Evolutionary conservation across 2,797 vertebrate species (phyloP).

Genomic region (Sebastolobus alascanus): DNA sequence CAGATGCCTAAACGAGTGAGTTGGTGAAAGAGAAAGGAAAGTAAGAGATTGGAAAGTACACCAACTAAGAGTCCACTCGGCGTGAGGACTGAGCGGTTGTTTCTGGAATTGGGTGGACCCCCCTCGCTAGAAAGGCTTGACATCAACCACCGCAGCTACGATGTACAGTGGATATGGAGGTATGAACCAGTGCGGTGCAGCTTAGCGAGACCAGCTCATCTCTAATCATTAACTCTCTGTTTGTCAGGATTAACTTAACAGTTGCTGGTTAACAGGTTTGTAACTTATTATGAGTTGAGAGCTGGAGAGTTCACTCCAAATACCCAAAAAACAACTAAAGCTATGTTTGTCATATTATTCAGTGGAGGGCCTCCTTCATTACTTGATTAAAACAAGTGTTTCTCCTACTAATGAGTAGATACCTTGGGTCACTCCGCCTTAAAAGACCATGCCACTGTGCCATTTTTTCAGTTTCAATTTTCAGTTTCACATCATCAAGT

Average conservation of each 20-base stretch:
- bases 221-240: conserved; percentile 55
- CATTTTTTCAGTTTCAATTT: too few species aligned
- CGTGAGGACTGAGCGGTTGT: not conserved
- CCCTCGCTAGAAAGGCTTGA: conserved; percentile 15
- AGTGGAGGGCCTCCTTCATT: not conserved
- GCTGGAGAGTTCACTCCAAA: not conserved
- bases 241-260: conserved; percentile 5
- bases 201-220: not conserved
- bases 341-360: not conserved
- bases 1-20: not conserved
- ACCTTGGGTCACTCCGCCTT: not conserved
- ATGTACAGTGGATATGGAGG: conserved; percentile 90
- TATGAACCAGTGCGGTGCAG: conserved; percentile 46
- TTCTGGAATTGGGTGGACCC: conserved; percentile 37
- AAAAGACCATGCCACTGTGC: not conserved
- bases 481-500: not conserved
- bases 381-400: not conserved
- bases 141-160: conserved; percentile 37
- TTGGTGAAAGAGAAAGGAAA: conserved; percentile 20
- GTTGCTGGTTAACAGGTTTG: conserved; percentile 42
- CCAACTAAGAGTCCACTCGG: not conserved
- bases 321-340: not conserved
- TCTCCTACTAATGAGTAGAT: not conserved
- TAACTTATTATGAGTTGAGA: conserved; percentile 28
- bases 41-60: conserved; percentile 9